Percentiles rank a stretch among this genome's conserved stretches.
Evolutionary conservation across 2,888 invertebrate species (phyloP).

Genomic region (Hydrotaea cyrtoneurina): DNA sequence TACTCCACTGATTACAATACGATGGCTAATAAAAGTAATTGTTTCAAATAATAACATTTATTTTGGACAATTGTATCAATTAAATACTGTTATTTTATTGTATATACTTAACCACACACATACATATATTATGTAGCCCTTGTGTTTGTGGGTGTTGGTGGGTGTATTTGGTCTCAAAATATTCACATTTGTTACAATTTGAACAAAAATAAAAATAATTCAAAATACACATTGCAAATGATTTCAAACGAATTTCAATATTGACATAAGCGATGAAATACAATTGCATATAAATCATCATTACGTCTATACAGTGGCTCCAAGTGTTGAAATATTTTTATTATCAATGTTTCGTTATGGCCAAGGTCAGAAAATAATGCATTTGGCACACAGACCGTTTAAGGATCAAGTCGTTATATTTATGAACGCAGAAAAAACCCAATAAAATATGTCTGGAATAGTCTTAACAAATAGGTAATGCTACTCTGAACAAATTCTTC

Average conservation of each 20-base stretch:
- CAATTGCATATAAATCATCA: too few relatives aligned
- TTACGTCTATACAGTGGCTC: not conserved
- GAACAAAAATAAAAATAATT: slow-evolving; percentile 14
- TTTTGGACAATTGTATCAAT: slow-evolving; percentile 21
- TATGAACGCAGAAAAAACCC: too few relatives aligned
- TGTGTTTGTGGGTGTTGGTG: not conserved
- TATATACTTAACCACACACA: not conserved
- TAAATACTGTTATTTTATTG: slow-evolving; percentile 11
- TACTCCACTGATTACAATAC: too few relatives aligned
- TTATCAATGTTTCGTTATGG: too few relatives aligned
- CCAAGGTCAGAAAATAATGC: too few relatives aligned
- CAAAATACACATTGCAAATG: slow-evolving; percentile 23
- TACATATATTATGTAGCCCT: not conserved
- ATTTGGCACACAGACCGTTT: too few relatives aligned
- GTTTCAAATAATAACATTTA: slow-evolving; percentile 26
- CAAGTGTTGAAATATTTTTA: too few relatives aligned
- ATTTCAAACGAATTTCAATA: not conserved
- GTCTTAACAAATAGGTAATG: too few relatives aligned
- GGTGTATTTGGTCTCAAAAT: not conserved
- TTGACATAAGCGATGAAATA: not conserved
- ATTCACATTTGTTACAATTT: slow-evolving; percentile 14
- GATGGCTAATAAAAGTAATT: not conserved
- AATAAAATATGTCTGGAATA: too few relatives aligned
- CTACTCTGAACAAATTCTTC: too few relatives aligned
- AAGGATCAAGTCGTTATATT: too few relatives aligned